phyloP scores from a whole-genome alignment of 2,888 invertebrate species.

The Oegoconia quadripuncta region DNA sequence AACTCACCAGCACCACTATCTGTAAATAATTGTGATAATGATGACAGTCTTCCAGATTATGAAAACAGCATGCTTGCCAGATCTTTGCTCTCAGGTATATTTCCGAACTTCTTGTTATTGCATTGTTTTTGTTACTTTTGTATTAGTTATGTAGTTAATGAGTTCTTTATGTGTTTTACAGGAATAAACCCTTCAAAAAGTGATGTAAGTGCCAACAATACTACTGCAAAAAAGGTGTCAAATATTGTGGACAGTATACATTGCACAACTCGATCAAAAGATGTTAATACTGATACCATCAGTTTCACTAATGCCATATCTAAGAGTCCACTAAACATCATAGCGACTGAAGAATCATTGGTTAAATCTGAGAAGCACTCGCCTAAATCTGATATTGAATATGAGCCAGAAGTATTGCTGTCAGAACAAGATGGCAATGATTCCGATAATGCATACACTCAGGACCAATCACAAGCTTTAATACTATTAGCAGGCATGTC shows the following conservation, averaged over 20 bases:
- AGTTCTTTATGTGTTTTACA: slow-evolving; percentile 28
- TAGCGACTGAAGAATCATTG: slow-evolving; percentile 44
- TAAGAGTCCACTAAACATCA: slow-evolving; percentile 56
- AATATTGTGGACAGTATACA: slow-evolving; percentile 49
- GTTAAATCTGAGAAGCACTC: slow-evolving; percentile 69
- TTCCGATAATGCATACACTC: slow-evolving; percentile 49
- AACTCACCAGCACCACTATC: slow-evolving; percentile 44
- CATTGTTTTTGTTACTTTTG: not conserved
- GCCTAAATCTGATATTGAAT: slow-evolving; percentile 66
- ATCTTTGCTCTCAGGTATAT: slow-evolving; percentile 70
- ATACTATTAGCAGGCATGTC: slow-evolving; percentile 65
- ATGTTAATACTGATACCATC: slow-evolving; percentile 44
- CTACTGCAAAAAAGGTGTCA: slow-evolving; percentile 52
- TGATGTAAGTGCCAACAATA: slow-evolving; percentile 53
- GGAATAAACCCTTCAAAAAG: slow-evolving; percentile 72
- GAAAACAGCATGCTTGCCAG: slow-evolving; percentile 77
- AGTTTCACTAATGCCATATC: slow-evolving; percentile 42
- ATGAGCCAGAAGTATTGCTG: slow-evolving; percentile 70
- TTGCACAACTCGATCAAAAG: slow-evolving; percentile 48
- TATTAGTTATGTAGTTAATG: no score
- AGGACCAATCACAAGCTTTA: slow-evolving; percentile 63
- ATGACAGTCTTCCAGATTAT: slow-evolving; percentile 71
- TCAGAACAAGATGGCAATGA: slow-evolving; percentile 67
- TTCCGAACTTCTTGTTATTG: slow-evolving; percentile 24
- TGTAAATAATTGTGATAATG: slow-evolving; percentile 56